A percentile compares a stretch with the other conserved stretches of the same genome.
These are phyloP conservation scores for Laticauda colubrina DNA, from an alignment of 2,113 vertebrate genomes.

Conservation along the genomic window DNA sequence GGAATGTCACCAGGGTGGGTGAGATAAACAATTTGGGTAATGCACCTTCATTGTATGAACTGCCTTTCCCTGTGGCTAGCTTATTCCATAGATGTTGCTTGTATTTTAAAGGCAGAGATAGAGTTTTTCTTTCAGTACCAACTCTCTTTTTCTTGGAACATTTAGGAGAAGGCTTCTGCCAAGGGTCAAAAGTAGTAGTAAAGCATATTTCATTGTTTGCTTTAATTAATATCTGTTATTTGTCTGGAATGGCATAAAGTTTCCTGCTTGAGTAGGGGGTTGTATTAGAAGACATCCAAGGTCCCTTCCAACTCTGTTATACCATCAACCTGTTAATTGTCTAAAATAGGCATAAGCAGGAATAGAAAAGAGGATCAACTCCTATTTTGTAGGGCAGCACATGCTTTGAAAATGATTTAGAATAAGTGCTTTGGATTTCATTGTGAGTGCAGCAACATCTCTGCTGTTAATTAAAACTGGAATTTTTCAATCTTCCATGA, in stretches of 20 bases:
- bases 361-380: neutral
- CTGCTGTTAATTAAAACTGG: neutral
- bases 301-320: neutral
- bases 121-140: neutral
- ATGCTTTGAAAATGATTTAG: neutral
- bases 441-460: neutral
- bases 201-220: neutral
- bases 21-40: neutral
- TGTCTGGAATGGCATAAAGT: neutral
- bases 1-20: neutral
- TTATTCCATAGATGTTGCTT: neutral
- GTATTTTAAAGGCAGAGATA: neutral
- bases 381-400: neutral
- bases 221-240: neutral
- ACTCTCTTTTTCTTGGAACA: neutral
- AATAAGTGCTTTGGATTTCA: neutral
- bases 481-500: neutral
- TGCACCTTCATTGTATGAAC: neutral
- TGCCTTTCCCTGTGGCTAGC: neutral
- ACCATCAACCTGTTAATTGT: neutral
- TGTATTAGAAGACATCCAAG: neutral
- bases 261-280: neutral
- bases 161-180: neutral
- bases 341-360: neutral
- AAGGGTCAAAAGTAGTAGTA: neutral